These are phyloP conservation scores for Itoplectis maculator DNA, from an alignment of 2,888 invertebrate genomes.

Conservation along the genomic window DNA sequence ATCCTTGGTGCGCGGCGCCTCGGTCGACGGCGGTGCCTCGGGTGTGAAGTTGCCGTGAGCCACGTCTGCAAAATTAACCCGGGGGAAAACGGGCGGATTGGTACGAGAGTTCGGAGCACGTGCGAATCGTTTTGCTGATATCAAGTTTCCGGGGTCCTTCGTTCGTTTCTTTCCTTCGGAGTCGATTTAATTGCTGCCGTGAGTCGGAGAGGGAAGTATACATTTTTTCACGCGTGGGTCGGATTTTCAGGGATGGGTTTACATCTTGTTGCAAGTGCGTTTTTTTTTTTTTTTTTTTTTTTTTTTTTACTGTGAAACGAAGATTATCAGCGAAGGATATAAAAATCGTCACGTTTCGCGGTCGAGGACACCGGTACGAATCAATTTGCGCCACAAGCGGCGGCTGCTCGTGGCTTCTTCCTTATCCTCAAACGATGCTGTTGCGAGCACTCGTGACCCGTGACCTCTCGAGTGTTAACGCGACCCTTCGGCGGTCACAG, in stretches of 20 bases:
- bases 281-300: too few species aligned
- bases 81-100: constrained; percentile 38
- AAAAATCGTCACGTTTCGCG: background rate
- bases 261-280: too few species aligned
- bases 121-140: background rate
- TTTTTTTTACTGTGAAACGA: background rate
- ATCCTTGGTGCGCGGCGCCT: constrained; percentile 80
- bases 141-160: constrained; percentile 1
- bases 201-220: too few species aligned
- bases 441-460: constrained; percentile 41
- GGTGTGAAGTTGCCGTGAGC: constrained; percentile 87
- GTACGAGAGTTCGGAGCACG: background rate
- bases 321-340: background rate
- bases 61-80: constrained; percentile 83
- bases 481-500: constrained; percentile 42
- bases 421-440: constrained; percentile 14
- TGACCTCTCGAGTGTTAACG: constrained; percentile 60
- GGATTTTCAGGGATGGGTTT: too few species aligned
- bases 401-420: constrained; percentile 8
- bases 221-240: too few species aligned
- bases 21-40: constrained; percentile 84
- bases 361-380: constrained; percentile 19
- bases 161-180: too few species aligned
- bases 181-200: too few species aligned
- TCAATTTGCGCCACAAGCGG: constrained; percentile 15